A percentile compares a stretch with the other conserved stretches of the same genome.
Conservation (phyloP, 2,888 invertebrate species). For the Chrysopilus asiliformis region DNA sequence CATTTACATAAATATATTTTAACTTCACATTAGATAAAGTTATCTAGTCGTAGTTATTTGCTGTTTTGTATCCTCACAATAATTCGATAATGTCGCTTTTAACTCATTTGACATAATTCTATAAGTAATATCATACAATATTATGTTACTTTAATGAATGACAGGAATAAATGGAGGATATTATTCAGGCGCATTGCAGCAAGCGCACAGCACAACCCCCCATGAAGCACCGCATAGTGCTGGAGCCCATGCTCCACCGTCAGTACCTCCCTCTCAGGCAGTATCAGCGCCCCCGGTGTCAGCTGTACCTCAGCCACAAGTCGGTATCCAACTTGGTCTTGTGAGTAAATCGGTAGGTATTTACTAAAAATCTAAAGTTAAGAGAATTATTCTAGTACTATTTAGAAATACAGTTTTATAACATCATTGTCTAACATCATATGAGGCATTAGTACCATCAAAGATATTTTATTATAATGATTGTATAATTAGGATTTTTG, state of each 20-base stretch:
- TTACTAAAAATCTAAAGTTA: too few species aligned
- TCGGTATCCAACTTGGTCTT: slow-evolving; percentile 40
- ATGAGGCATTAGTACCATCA: too few species aligned
- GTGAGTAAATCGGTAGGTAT: slow-evolving; percentile 40
- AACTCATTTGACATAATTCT: slow-evolving; percentile 6
- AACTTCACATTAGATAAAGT: too few species aligned
- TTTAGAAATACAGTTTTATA: too few species aligned
- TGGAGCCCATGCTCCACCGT: slow-evolving; percentile 26
- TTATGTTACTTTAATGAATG: slow-evolving; percentile 28
- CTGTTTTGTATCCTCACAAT: too few species aligned
- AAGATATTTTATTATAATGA: too few species aligned
- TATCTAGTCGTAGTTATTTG: too few species aligned
- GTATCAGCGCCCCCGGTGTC: slow-evolving; percentile 38
- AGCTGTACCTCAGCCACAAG: slow-evolving; percentile 34
- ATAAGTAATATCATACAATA: slow-evolving; percentile 18
- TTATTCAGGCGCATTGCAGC: slow-evolving; percentile 62
- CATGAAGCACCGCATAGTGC: slow-evolving; percentile 52
- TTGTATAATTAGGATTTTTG: too few species aligned
- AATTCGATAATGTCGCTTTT: too few species aligned
- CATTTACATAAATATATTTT: too few species aligned
- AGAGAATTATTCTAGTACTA: too few species aligned
- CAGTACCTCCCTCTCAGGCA: slow-evolving; percentile 37
- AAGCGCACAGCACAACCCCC: slow-evolving; percentile 79
- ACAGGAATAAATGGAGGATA: slow-evolving; percentile 60
- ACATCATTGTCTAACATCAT: too few species aligned